Evolutionary conservation across 2,888 invertebrate genomes (phyloP).

Genomic region (Lithophane leautieri): DNA sequence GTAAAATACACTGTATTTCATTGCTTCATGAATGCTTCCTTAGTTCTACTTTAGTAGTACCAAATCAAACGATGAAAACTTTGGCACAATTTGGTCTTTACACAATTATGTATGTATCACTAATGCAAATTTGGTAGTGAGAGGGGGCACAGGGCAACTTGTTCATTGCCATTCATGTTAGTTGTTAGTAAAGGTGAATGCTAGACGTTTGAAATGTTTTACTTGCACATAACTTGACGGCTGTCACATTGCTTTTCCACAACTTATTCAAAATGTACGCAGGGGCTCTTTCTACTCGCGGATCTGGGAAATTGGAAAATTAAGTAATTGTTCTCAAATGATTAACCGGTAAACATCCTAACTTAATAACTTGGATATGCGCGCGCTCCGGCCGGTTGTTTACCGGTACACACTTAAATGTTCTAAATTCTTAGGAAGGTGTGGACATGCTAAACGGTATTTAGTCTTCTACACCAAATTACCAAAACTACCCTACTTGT

Average conservation of each 20-base stretch:
- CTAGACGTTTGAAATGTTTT: not conserved
- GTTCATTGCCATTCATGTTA: not conserved
- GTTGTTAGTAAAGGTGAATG: constrained; percentile 1
- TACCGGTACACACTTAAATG: too few relatives aligned
- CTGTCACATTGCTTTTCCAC: constrained; percentile 37
- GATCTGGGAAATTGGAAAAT: not conserved
- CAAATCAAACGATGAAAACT: too few relatives aligned
- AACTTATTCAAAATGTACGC: not conserved
- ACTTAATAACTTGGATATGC: too few relatives aligned
- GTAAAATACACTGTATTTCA: not conserved
- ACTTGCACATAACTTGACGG: constrained; percentile 32
- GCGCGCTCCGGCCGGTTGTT: too few relatives aligned
- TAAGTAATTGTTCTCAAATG: not conserved
- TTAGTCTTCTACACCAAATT: not conserved
- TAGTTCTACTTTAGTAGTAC: not conserved
- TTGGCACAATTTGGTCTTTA: not conserved
- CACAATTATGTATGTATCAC: constrained; percentile 9
- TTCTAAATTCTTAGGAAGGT: not conserved
- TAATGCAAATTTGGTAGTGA: not conserved
- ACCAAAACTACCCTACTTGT: not conserved
- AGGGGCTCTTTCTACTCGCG: not conserved
- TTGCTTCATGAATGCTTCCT: not conserved
- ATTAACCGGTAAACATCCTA: not conserved
- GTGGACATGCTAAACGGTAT: not conserved
- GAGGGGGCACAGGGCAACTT: not conserved